These are phyloP conservation scores for Crotophaga sulcirostris DNA, from an alignment of 2,113 vertebrate species.

Conservation along the genomic window DNA sequence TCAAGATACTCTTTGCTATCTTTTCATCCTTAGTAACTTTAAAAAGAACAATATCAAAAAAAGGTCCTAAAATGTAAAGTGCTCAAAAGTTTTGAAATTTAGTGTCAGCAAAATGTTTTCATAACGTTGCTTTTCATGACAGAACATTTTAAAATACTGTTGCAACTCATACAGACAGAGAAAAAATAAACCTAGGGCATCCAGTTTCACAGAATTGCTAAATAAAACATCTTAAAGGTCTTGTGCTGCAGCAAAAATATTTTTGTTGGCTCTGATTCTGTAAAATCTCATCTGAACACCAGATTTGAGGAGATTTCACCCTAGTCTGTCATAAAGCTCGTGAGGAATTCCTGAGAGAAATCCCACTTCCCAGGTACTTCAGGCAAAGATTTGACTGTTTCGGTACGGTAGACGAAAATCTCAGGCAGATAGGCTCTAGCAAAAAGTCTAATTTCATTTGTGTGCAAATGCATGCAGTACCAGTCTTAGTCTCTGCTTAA, in stretches of 20 bases:
- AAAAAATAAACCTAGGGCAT: neutral
- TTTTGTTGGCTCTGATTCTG: neutral
- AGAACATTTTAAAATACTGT: neutral
- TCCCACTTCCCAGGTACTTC: neutral
- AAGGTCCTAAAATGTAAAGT: neutral
- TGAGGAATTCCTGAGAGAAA: neutral
- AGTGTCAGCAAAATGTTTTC: neutral
- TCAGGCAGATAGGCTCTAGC: neutral
- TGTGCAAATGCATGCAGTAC: neutral
- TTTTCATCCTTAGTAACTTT: neutral
- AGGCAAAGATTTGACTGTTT: neutral
- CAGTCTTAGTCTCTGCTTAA: neutral
- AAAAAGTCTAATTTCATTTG: neutral
- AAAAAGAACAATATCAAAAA: neutral
- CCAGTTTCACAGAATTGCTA: neutral
- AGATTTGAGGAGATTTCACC: neutral
- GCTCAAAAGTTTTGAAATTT: neutral
- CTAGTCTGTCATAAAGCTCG: neutral
- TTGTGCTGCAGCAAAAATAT: fast-evolving
- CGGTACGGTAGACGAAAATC: neutral
- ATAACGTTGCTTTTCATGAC: neutral
- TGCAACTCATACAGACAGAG: neutral
- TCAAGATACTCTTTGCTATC: neutral
- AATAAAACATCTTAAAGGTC: neutral
- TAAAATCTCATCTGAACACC: neutral